Evolutionary conservation across 2,797 vertebrate species (phyloP).

Genomic region (Rhyacichthys aspro): DNA sequence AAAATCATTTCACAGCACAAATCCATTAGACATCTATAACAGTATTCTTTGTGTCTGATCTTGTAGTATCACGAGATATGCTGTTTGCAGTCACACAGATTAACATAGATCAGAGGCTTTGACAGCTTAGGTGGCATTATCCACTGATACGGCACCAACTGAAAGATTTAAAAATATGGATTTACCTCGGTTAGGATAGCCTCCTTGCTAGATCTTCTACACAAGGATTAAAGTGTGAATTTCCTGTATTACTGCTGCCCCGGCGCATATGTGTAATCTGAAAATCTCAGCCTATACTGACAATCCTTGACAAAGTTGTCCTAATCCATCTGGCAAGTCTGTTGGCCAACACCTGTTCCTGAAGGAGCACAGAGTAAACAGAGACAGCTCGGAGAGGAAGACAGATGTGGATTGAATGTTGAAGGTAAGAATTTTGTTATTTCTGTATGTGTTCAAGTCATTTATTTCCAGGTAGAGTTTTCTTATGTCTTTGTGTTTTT

Average conservation of each 20-base stretch:
- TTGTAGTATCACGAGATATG: conserved; percentile 30
- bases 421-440: background rate
- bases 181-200: conserved; percentile 27
- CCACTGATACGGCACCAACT: conserved; percentile 31
- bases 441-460: conserved; percentile 8
- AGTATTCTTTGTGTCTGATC: background rate
- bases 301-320: conserved; percentile 67
- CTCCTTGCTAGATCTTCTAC: conserved; percentile 37
- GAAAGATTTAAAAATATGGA: conserved; percentile 30
- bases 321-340: conserved; percentile 61
- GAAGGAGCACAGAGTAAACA: conserved; percentile 18
- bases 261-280: conserved; percentile 67
- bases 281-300: conserved; percentile 53
- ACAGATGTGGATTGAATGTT: conserved; percentile 4
- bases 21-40: conserved; percentile 6
- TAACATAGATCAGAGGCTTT: conserved; percentile 46
- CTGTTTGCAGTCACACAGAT: conserved; percentile 28
- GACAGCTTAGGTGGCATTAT: conserved; percentile 58
- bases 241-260: conserved; percentile 53
- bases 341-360: conserved; percentile 64
- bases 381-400: conserved; percentile 13
- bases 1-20: conserved; percentile 18
- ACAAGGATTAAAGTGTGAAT: conserved; percentile 70
- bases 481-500: conserved; percentile 36
- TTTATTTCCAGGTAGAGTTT: conserved; percentile 2